These are phyloP conservation scores for Piaya cayana DNA, from an alignment of 2,113 vertebrate species.

Conservation along the genomic window DNA sequence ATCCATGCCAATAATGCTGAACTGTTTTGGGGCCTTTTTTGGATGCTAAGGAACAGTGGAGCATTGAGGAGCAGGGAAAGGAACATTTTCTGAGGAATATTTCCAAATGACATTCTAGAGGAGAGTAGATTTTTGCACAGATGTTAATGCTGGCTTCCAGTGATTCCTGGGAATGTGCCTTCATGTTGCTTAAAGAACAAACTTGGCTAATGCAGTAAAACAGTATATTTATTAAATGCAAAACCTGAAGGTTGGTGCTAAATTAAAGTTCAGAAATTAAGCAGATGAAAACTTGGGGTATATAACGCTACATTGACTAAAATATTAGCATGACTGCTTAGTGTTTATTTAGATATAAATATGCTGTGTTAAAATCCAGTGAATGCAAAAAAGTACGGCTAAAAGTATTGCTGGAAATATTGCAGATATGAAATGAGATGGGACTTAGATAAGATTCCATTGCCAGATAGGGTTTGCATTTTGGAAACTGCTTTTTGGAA, in stretches of 20 bases:
- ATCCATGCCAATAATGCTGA: background rate
- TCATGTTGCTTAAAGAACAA: background rate
- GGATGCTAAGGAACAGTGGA: background rate
- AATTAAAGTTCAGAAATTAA: background rate
- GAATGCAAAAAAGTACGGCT: background rate
- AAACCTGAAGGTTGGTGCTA: fast-evolving
- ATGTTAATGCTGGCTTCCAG: background rate
- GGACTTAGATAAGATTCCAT: background rate
- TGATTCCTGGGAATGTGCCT: background rate
- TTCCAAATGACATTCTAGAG: background rate
- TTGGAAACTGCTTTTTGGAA: background rate
- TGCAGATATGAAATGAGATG: background rate
- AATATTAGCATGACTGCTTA: background rate
- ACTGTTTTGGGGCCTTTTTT: background rate
- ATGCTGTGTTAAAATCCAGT: background rate
- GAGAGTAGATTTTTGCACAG: background rate
- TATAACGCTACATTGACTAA: background rate
- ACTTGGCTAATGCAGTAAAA: background rate
- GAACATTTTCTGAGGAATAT: background rate
- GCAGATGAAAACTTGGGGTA: background rate
- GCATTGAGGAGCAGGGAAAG: background rate
- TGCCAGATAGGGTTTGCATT: background rate
- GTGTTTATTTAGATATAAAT: background rate
- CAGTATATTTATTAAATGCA: background rate
- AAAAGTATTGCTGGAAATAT: background rate